phyloP scores from a whole-genome alignment of 2,888 invertebrate species.

The Pediacus dermestoides region DNA sequence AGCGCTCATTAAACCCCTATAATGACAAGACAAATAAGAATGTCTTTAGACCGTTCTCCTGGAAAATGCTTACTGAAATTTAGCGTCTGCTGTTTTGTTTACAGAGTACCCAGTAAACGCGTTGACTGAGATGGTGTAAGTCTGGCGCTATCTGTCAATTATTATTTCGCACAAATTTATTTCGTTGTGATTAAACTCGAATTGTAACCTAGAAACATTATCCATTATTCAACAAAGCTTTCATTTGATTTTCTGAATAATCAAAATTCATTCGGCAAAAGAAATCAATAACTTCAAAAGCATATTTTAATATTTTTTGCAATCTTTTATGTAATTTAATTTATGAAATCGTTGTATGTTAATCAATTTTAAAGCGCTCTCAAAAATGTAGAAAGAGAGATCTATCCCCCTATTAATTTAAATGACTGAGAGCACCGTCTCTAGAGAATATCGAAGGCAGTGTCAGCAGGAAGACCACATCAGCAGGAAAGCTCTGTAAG shows the following conservation, averaged over 20 bases:
- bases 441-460: slow-evolving; percentile 24
- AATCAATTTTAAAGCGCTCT: neutral
- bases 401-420: slow-evolving; percentile 26
- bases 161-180: too few relatives aligned
- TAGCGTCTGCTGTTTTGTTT: slow-evolving; percentile 9
- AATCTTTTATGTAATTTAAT: too few relatives aligned
- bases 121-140: too few relatives aligned
- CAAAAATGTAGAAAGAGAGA: neutral
- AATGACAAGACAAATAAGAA: slow-evolving; percentile 32
- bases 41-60: slow-evolving; percentile 10
- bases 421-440: slow-evolving; percentile 26
- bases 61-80: slow-evolving; percentile 7
- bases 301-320: too few relatives aligned
- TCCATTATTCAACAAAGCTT: too few relatives aligned
- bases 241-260: too few relatives aligned
- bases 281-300: too few relatives aligned
- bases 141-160: too few relatives aligned
- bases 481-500: slow-evolving; percentile 28
- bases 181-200: too few relatives aligned
- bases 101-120: slow-evolving; percentile 1
- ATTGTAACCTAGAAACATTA: too few relatives aligned
- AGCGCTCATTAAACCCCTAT: slow-evolving; percentile 31
- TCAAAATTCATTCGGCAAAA: too few relatives aligned
- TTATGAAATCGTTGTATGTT: neutral
- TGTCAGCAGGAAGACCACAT: slow-evolving; percentile 31